Base-by-base conservation (phyloP, 2,888 invertebrate genomes). In the Coecobrya sp. region DNA sequence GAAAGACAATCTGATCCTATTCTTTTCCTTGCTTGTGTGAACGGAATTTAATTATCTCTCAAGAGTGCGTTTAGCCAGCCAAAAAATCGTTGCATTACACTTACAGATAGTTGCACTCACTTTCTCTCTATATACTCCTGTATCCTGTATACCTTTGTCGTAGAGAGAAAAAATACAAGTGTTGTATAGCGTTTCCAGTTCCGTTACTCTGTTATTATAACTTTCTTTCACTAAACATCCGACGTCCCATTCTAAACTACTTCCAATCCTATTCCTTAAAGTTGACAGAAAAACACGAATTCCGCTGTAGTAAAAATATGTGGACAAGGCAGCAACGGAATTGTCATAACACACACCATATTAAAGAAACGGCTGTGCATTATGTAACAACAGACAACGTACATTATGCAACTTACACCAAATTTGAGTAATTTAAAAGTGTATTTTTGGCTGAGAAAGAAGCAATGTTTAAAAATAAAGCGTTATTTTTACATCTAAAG, bases 21-120 rank as follows among this genome's bases (percentile, higher is more conserved):
- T 93, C 82, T 79, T 89, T 76, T 89, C 70, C 73, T 62, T 73
- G 79, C 82, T 73, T 89, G 89, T 94, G 91, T 94, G 93, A 93
- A 93, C 92, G 93, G 94, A 94, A 94, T 94, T 94, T 94, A 94
- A 94, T 94, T 94, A 94, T 94, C 93, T 93, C 92, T 93, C 93
- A 90, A 92, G 94, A 93, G 93, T 93, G 90, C 76, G 93, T 93
- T 92, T 93, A 92, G 79, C 92, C 92, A 92, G 90, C 91, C 93
- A 93, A 93, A 92, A 93, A 93, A 93, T 93, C 90, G 89, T 82
- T 91, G 76, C 87, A 85, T 89, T 70, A 79, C 79, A 87, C 76
- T 59, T 76, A 88, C 79, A 88, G 27, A 45, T 86, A 76, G 49
- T 70, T 76, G 30, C 85, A 85, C 85, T 42, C 65, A 85, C 82